These are phyloP conservation scores for Eupithecia dodoneata DNA, from an alignment of 2,888 invertebrate genomes.

Conservation along the genomic window DNA sequence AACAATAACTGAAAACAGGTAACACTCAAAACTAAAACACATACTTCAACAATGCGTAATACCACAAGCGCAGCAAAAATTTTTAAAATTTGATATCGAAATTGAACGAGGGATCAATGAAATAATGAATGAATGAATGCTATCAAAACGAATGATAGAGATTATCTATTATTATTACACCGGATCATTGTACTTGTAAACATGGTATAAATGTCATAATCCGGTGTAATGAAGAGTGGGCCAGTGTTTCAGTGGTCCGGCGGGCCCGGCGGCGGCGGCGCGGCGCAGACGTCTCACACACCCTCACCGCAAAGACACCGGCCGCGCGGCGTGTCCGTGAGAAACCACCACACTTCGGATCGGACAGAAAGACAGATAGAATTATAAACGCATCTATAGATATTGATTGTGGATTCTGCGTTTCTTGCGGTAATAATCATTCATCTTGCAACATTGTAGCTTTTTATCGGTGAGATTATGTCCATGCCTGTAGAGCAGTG, in stretches of 20 bases:
- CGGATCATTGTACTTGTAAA: too few species aligned
- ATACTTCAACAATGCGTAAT: too few species aligned
- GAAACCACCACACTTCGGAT: slow-evolving; percentile 50
- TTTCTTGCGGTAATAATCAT: slow-evolving; percentile 10
- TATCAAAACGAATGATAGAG: too few species aligned
- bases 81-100: too few species aligned
- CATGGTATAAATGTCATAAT: not conserved
- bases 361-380: slow-evolving; percentile 32
- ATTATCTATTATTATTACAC: too few species aligned
- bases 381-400: slow-evolving; percentile 20
- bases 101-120: too few species aligned
- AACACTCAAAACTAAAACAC: too few species aligned
- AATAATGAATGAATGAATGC: too few species aligned
- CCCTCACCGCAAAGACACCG: slow-evolving; percentile 31
- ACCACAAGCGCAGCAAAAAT: too few species aligned
- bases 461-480: not conserved
- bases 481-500: not conserved
- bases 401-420: slow-evolving; percentile 18
- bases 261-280: slow-evolving; percentile 28
- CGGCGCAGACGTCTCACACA: slow-evolving; percentile 32
- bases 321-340: slow-evolving; percentile 46
- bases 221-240: slow-evolving; percentile 40
- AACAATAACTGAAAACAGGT: too few species aligned
- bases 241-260: slow-evolving; percentile 45
- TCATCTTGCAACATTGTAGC: slow-evolving; percentile 5